These are phyloP conservation scores for Rhagophthalmus giganteus DNA, from an alignment of 2,888 invertebrate genomes.

Conservation along the genomic window DNA sequence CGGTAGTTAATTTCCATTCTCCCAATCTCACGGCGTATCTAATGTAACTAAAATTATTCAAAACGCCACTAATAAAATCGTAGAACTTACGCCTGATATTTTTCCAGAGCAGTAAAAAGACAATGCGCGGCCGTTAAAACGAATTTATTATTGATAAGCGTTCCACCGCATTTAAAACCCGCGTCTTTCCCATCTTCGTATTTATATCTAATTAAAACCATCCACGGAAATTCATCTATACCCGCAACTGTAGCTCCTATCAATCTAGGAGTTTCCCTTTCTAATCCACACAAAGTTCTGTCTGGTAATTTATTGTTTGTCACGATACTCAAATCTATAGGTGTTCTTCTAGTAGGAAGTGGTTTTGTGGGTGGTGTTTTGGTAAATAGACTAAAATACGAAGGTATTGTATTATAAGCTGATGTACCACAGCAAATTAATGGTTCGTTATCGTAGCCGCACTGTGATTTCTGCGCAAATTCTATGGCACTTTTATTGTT, in stretches of 20 bases:
- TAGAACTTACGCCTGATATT: too few species aligned
- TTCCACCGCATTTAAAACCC: constrained; percentile 57
- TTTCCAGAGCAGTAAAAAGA: too few species aligned
- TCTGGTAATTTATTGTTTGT: constrained; percentile 13
- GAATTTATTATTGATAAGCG: constrained; percentile 59
- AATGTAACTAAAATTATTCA: constrained; percentile 14
- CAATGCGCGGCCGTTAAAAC: constrained; percentile 62
- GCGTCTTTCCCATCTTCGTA: constrained; percentile 17
- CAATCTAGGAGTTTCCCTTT: constrained; percentile 37
- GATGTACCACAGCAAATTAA: constrained; percentile 55
- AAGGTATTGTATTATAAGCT: not conserved
- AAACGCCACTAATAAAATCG: too few species aligned
- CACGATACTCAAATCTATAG: constrained; percentile 1
- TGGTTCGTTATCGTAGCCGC: constrained; percentile 57
- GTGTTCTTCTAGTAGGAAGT: not conserved
- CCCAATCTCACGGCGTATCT: constrained; percentile 53
- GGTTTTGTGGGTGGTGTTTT: constrained; percentile 1
- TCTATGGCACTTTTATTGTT: constrained; percentile 15
- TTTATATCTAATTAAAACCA: constrained; percentile 54
- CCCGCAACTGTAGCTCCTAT: constrained; percentile 49
- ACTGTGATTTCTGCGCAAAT: constrained; percentile 56
- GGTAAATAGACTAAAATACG: constrained; percentile 1
- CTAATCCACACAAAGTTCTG: constrained; percentile 23
- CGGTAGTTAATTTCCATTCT: constrained; percentile 55
- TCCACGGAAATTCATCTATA: constrained; percentile 58